phyloP scores from a whole-genome alignment of 2,888 invertebrate species.

The Trachelus iudaicus region DNA sequence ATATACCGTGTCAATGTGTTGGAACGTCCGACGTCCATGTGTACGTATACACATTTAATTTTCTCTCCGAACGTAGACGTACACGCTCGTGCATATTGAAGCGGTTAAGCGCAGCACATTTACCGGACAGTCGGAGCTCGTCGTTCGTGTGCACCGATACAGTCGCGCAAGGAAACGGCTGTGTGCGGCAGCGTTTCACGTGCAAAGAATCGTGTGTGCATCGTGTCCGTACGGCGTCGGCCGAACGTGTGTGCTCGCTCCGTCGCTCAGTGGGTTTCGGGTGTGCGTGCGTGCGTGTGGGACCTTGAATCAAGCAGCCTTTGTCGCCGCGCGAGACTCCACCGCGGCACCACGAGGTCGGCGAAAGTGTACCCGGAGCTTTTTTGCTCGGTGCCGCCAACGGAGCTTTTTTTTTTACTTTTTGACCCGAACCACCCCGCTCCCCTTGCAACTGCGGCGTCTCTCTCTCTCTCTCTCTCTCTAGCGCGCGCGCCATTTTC shows the following conservation, averaged over 20 bases:
- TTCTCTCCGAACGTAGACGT: constrained; percentile 3
- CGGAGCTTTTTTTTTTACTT: constrained; percentile 1
- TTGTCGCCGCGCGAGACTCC: constrained; percentile 64
- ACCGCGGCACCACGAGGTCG: constrained; percentile 63
- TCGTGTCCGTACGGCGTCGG: constrained; percentile 12
- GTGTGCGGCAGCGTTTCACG: constrained; percentile 11
- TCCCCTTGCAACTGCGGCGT: constrained; percentile 21
- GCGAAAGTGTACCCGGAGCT: constrained; percentile 64
- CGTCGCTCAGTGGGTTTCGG: neutral
- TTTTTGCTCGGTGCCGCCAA: constrained; percentile 44
- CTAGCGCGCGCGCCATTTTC: constrained; percentile 29
- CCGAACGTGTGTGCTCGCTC: constrained; percentile 18
- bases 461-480: constrained; percentile 21
- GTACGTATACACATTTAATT: constrained; percentile 21
- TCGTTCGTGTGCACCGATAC: constrained; percentile 10
- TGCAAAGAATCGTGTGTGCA: neutral
- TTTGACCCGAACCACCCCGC: constrained; percentile 40
- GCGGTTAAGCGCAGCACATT: constrained; percentile 1
- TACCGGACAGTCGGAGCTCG: constrained; percentile 6
- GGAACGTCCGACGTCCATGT: constrained; percentile 12
- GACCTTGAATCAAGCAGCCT: constrained; percentile 66
- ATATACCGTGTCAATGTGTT: neutral
- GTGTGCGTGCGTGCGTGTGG: constrained; percentile 50
- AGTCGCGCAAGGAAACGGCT: neutral
- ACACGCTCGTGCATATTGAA: neutral